These are phyloP conservation scores for Glaucopsyche alexis DNA, from an alignment of 2,888 invertebrate species.

Conservation along the genomic window DNA sequence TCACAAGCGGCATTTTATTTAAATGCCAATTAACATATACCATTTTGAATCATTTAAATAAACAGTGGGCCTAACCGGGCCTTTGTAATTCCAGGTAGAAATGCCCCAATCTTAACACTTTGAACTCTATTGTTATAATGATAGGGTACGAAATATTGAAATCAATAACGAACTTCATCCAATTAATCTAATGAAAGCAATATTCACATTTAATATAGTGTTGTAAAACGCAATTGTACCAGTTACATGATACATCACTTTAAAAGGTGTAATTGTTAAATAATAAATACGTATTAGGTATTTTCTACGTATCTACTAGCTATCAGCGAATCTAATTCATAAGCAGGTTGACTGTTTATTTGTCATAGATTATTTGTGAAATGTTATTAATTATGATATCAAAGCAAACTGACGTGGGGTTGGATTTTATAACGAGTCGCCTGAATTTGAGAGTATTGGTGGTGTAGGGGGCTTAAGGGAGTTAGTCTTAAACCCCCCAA, in stretches of 20 bases:
- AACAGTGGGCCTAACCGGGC: slow-evolving; percentile 18
- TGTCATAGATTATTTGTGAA: too few species aligned
- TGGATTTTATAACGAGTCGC: too few species aligned
- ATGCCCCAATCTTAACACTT: neutral
- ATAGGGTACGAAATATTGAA: slow-evolving; percentile 12
- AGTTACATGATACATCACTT: neutral
- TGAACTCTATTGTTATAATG: neutral
- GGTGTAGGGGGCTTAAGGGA: too few species aligned
- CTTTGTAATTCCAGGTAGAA: slow-evolving; percentile 29
- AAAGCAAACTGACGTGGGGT: too few species aligned
- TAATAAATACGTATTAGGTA: neutral
- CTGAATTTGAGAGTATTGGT: too few species aligned
- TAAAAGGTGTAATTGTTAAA: neutral
- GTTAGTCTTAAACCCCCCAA: too few species aligned
- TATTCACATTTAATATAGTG: slow-evolving; percentile 30
- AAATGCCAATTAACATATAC: slow-evolving; percentile 39
- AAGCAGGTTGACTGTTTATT: too few species aligned
- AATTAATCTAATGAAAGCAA: slow-evolving; percentile 29
- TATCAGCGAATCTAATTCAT: too few species aligned
- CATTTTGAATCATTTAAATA: slow-evolving; percentile 35
- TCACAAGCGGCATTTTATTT: slow-evolving; percentile 37
- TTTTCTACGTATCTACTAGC: neutral
- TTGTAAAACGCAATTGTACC: slow-evolving; percentile 24
- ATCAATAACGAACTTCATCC: slow-evolving; percentile 14
- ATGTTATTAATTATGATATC: too few species aligned